These are phyloP conservation scores for Lacanobia wlatinum DNA, from an alignment of 2,888 invertebrate species.

Conservation along the genomic window DNA sequence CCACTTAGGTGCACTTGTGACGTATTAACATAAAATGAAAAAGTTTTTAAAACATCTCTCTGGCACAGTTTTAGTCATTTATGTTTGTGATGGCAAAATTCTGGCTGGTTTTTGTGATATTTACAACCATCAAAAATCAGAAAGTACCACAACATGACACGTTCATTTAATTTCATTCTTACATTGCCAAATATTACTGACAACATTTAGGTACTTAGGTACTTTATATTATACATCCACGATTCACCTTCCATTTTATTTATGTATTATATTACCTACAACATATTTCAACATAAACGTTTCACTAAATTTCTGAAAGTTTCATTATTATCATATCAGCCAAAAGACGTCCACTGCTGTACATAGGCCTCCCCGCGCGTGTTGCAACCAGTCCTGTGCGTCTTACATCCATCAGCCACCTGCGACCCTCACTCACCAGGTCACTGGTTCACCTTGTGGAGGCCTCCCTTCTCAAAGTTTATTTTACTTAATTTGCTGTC, in stretches of 20 bases:
- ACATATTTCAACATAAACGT: background rate
- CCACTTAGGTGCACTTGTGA: too few relatives aligned
- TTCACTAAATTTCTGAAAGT: slow-evolving; percentile 3
- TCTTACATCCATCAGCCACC: too few relatives aligned
- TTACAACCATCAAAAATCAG: background rate
- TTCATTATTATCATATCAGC: too few relatives aligned
- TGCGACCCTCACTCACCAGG: too few relatives aligned
- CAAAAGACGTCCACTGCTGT: too few relatives aligned
- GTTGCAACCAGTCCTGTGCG: too few relatives aligned
- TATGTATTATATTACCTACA: slow-evolving; percentile 29
- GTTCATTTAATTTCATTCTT: background rate
- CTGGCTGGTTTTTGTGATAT: background rate
- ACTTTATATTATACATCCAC: background rate
- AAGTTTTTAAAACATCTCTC: background rate
- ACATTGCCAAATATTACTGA: background rate
- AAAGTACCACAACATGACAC: background rate
- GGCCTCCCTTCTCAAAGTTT: too few relatives aligned
- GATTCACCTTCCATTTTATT: background rate
- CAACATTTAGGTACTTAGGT: background rate
- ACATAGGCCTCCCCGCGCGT: too few relatives aligned
- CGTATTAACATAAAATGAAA: too few relatives aligned
- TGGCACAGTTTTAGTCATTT: background rate
- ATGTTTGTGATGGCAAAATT: background rate
- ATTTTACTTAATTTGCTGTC: too few relatives aligned
- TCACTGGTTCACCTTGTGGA: too few relatives aligned